phyloP scores from a whole-genome alignment of 1,140 invertebrate genomes.

The Mizuhopecten yessoensis region DNA sequence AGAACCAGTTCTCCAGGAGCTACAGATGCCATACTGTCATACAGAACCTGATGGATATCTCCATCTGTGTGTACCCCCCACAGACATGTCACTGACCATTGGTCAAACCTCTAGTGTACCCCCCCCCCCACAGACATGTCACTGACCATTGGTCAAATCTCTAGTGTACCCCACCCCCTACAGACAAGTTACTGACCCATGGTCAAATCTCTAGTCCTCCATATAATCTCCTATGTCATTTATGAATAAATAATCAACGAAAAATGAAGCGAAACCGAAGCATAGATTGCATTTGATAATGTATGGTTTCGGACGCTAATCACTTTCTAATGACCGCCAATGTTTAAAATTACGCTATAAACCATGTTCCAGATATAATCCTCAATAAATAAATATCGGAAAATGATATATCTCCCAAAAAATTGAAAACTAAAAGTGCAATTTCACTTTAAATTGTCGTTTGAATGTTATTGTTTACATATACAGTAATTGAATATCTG shows the following conservation, averaged over 20 bases:
- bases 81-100: neutral
- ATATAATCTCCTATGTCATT: too few relatives aligned
- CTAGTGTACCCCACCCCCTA: neutral
- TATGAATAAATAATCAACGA: too few relatives aligned
- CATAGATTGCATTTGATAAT: too few relatives aligned
- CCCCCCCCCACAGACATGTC: neutral
- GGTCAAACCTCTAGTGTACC: neutral
- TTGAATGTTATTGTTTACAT: neutral
- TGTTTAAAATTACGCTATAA: too few relatives aligned
- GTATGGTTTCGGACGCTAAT: too few relatives aligned
- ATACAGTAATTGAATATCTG: neutral
- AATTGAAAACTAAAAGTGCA: too few relatives aligned
- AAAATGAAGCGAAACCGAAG: too few relatives aligned
- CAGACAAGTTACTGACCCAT: neutral
- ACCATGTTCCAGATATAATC: too few relatives aligned
- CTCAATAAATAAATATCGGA: too few relatives aligned
- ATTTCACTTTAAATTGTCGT: neutral
- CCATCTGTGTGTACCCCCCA: neutral
- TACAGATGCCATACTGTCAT: slow-evolving; percentile 13
- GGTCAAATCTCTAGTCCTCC: neutral
- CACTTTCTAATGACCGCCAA: too few relatives aligned
- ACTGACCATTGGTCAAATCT: neutral
- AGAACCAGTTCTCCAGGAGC: neutral
- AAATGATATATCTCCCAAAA: too few relatives aligned
- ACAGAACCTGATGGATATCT: neutral